These are phyloP conservation scores for Cyprinodon tularosa DNA, from an alignment of 2,113 vertebrate genomes.

Conservation along the genomic window DNA sequence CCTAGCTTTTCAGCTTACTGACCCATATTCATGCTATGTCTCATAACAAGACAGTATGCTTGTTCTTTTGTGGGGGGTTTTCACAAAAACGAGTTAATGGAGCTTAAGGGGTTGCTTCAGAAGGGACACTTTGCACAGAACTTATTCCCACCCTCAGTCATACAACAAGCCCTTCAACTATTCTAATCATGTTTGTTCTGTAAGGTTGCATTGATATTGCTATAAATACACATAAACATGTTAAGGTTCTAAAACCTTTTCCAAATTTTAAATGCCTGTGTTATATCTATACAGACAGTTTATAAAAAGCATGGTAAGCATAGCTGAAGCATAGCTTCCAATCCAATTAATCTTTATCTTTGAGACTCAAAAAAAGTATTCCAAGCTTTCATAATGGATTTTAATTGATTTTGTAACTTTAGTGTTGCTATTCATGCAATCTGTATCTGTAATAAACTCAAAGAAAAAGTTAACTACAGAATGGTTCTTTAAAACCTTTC, in stretches of 20 bases:
- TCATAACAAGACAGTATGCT: slow-evolving; percentile 23
- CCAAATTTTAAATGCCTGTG: no score
- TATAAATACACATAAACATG: no score
- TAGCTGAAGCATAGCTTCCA: neutral
- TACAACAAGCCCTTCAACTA: neutral
- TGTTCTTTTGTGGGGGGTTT: slow-evolving; percentile 19
- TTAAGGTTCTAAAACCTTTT: no score
- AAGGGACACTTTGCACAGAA: neutral
- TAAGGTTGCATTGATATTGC: neutral
- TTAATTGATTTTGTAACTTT: no score
- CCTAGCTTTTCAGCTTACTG: slow-evolving; percentile 27
- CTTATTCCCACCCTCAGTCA: neutral
- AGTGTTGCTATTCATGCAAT: no score
- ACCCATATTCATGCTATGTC: slow-evolving; percentile 19
- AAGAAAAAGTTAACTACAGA: no score
- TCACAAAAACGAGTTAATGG: slow-evolving; percentile 8
- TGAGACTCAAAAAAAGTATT: neutral
- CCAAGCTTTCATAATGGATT: neutral
- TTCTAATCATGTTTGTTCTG: neutral
- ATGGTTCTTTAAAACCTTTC: no score
- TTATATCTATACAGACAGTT: no score
- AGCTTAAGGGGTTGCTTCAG: slow-evolving; percentile 11
- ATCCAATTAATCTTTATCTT: neutral
- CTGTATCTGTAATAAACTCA: no score
- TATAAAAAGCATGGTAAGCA: no score